These are phyloP conservation scores for Odontesthes bonariensis DNA, from an alignment of 2,113 vertebrate genomes.

Conservation along the genomic window DNA sequence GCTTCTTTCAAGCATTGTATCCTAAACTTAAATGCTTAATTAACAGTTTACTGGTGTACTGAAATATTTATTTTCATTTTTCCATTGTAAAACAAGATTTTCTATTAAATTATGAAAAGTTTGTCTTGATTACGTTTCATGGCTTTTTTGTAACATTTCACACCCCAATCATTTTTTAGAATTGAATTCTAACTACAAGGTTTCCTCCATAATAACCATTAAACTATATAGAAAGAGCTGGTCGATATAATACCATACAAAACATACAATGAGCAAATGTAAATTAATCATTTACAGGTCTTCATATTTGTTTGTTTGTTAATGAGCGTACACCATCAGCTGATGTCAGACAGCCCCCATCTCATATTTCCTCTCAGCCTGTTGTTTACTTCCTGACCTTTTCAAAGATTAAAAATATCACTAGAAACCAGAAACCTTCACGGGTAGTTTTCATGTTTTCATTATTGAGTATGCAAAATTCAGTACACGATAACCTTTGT, in stretches of 20 bases:
- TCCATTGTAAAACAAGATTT: conserved; percentile 65
- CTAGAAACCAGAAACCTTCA: conserved; percentile 67
- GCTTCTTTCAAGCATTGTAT: conserved; percentile 78
- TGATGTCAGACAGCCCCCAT: conserved; percentile 50
- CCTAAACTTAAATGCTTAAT: conserved; percentile 47
- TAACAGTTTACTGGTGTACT: conserved; percentile 51
- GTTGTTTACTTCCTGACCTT: conserved; percentile 81
- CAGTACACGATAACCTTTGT: conserved; percentile 13
- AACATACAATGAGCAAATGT: background rate
- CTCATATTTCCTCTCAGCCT: conserved; percentile 75
- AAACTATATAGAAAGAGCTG: background rate
- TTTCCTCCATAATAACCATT: background rate
- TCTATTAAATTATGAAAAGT: conserved; percentile 65
- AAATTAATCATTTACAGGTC: conserved; percentile 16
- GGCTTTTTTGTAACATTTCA: background rate
- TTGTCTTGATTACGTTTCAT: conserved; percentile 51
- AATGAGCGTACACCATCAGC: conserved; percentile 37
- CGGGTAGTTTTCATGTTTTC: conserved; percentile 24
- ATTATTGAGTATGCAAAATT: conserved; percentile 30
- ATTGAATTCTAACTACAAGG: background rate
- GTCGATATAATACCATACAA: background rate
- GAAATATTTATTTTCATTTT: conserved; percentile 73
- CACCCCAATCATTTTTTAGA: background rate
- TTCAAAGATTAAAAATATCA: conserved; percentile 76
- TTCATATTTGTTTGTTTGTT: conserved; percentile 12